phyloP scores from a whole-genome alignment of 2,113 vertebrate species.

The Grammomys surdaster region DNA sequence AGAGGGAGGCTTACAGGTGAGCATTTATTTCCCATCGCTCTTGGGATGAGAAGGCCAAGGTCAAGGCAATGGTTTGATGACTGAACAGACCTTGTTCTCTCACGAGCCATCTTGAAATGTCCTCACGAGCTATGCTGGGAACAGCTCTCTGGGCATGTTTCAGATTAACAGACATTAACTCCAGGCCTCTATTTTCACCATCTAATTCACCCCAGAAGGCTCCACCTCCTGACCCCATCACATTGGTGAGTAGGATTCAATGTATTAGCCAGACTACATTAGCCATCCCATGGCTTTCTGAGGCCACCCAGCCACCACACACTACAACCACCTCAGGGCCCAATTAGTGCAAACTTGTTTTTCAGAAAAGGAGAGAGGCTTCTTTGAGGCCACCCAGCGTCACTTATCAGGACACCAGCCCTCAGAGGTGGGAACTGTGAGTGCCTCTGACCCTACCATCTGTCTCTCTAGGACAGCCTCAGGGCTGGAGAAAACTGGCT shows the following conservation, averaged over 20 bases:
- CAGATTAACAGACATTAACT: not conserved
- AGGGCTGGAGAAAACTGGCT: not conserved
- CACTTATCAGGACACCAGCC: not conserved
- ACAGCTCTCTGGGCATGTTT: not conserved
- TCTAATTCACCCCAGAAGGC: no score
- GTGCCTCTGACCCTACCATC: not conserved
- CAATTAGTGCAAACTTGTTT: not conserved
- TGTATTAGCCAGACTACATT: not conserved
- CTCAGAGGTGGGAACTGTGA: not conserved
- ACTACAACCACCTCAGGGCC: not conserved
- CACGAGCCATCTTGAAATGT: rapidly evolving
- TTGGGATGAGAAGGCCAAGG: not conserved
- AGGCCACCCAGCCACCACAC: not conserved
- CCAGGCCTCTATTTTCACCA: not conserved
- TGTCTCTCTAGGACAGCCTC: not conserved
- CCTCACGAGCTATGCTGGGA: no score
- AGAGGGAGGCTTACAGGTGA: not conserved
- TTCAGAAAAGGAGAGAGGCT: not conserved
- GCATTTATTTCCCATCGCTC: not conserved
- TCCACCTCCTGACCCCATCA: not conserved
- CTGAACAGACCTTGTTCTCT: not conserved
- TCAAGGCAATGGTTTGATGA: not conserved
- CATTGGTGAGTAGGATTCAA: no score
- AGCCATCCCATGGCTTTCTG: not conserved
- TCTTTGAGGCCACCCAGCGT: not conserved